Evolutionary conservation across 2,113 vertebrate species (phyloP).

Genomic region (Eubucco bourcierii): DNA sequence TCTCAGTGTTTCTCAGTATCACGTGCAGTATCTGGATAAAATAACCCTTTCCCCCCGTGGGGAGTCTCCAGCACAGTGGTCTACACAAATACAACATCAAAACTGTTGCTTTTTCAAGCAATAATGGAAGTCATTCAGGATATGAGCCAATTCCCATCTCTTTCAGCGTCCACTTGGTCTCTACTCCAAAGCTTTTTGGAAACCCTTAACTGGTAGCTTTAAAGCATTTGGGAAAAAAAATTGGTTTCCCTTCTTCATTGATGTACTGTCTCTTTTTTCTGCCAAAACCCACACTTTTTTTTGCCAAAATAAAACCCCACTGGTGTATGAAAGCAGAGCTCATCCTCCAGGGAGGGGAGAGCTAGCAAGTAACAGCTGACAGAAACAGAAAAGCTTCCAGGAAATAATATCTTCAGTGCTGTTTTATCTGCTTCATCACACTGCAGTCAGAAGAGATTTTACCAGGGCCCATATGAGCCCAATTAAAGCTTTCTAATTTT

Average conservation of each 20-base stretch:
- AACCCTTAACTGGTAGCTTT: constrained; percentile 44
- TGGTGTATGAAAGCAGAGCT: constrained; percentile 48
- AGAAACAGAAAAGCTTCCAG: constrained; percentile 66
- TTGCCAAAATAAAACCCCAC: constrained; percentile 63
- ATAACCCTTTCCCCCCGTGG: background rate
- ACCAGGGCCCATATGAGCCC: background rate
- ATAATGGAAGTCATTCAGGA: constrained; percentile 19
- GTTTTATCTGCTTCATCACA: constrained; percentile 47
- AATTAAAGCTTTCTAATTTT: background rate
- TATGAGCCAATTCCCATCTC: constrained; percentile 39
- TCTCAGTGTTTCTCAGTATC: background rate
- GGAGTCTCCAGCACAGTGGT: constrained; percentile 23
- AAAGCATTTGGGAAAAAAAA: constrained; percentile 50
- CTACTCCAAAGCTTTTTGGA: constrained; percentile 55
- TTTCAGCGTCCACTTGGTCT: constrained; percentile 40
- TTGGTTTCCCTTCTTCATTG: constrained; percentile 55
- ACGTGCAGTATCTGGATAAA: background rate
- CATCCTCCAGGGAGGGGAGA: constrained; percentile 37
- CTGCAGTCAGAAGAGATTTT: constrained; percentile 11
- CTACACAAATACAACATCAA: constrained; percentile 25
- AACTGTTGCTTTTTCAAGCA: background rate
- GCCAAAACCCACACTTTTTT: constrained; percentile 54
- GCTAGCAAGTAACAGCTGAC: constrained; percentile 38
- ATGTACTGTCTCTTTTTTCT: constrained; percentile 65
- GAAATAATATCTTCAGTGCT: constrained; percentile 45